phyloP scores from a whole-genome alignment of 30 jellyfish, hydroid and myxozoan species.

The Hydractinia echinata region DNA sequence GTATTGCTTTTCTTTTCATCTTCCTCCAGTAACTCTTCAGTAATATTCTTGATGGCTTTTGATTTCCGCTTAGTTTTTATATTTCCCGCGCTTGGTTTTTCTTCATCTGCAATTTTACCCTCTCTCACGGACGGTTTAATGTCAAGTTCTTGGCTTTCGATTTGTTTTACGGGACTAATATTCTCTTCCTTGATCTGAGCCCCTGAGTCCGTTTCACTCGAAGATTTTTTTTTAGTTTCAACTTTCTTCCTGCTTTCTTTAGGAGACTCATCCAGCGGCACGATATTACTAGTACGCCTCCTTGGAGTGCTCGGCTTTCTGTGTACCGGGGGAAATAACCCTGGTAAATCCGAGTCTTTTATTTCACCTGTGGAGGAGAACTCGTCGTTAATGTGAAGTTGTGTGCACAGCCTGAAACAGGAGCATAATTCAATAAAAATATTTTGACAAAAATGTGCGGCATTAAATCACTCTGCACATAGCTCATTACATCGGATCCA shows the following conservation, averaged over 20 bases:
- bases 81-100: slow-evolving; percentile 19
- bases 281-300: slow-evolving; percentile 27
- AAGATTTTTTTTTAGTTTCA: slow-evolving; percentile 3
- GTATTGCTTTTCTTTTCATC: background rate
- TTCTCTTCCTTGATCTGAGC: background rate
- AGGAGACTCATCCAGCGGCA: background rate
- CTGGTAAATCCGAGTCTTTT: slow-evolving; percentile 32
- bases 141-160: slow-evolving; percentile 27
- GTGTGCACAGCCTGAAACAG: slow-evolving; percentile 1
- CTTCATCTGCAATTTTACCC: slow-evolving; percentile 41
- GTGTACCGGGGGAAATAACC: slow-evolving; percentile 2
- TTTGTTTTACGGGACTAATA: slow-evolving; percentile 26
- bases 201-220: background rate
- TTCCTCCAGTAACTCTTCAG: background rate
- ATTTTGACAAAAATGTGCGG: no score
- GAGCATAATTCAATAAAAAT: background rate
- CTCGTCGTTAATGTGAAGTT: slow-evolving; percentile 27
- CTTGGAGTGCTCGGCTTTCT: slow-evolving; percentile 35
- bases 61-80: background rate
- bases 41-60: background rate
- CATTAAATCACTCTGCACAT: no score
- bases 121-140: background rate
- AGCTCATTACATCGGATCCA: no score
- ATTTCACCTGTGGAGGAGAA: background rate
- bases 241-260: background rate